These are phyloP conservation scores for Tiliacea citrago DNA, from an alignment of 2,888 invertebrate species.

Conservation along the genomic window DNA sequence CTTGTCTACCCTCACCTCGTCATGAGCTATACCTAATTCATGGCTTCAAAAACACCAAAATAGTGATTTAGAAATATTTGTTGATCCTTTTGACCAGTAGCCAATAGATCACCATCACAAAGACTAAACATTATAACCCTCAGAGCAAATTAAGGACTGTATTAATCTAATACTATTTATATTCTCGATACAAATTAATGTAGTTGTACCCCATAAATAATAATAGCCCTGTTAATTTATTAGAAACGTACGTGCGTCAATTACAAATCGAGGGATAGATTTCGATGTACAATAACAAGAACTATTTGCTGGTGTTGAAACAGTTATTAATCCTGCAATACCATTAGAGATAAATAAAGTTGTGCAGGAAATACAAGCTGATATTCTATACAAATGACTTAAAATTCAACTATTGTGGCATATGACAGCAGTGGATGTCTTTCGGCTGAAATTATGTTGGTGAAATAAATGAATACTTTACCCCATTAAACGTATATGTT, in stretches of 20 bases:
- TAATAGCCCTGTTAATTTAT: slow-evolving; percentile 21
- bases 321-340: background rate
- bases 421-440: too few relatives aligned
- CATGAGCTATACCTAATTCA: too few relatives aligned
- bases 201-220: slow-evolving; percentile 15
- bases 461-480: slow-evolving; percentile 54
- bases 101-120: too few relatives aligned
- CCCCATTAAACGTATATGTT: slow-evolving; percentile 83
- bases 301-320: slow-evolving; percentile 9
- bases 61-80: too few relatives aligned
- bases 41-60: too few relatives aligned
- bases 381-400: background rate
- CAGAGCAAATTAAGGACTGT: background rate
- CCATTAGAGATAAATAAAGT: background rate
- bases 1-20: too few relatives aligned
- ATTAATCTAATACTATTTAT: background rate
- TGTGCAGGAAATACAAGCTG: background rate
- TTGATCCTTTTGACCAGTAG: too few relatives aligned
- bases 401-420: background rate
- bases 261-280: slow-evolving; percentile 14
- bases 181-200: background rate
- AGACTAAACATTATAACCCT: background rate
- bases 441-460: background rate
- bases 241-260: slow-evolving; percentile 26
- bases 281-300: slow-evolving; percentile 2